phyloP scores from a whole-genome alignment of 2,113 vertebrate genomes.

The Oncorhynchus nerka region DNA sequence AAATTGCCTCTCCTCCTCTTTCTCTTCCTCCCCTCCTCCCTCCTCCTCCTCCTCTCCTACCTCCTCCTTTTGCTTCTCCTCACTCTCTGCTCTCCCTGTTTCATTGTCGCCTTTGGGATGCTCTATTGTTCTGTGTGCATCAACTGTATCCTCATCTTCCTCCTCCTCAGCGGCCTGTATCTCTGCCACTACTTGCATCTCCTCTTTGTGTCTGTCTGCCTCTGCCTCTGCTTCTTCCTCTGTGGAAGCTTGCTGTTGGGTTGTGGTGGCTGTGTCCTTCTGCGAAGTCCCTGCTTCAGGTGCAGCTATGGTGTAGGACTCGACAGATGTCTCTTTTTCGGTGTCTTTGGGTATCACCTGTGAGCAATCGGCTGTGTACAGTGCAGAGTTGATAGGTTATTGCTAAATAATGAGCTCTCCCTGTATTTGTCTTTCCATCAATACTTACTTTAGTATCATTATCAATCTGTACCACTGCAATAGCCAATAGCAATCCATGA shows the following conservation, averaged over 20 bases:
- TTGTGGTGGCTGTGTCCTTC: slow-evolving; percentile 21
- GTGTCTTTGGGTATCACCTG: background rate
- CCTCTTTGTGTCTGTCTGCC: slow-evolving; percentile 39
- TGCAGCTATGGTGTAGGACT: background rate
- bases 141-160: slow-evolving; percentile 65
- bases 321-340: background rate
- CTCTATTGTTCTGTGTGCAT: slow-evolving; percentile 37
- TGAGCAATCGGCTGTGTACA: slow-evolving; percentile 28
- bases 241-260: slow-evolving; percentile 10
- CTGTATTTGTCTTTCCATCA: background rate
- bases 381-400: background rate
- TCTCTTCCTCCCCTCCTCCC: background rate
- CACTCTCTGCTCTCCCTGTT: slow-evolving; percentile 17
- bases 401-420: background rate
- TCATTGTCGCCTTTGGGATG: slow-evolving; percentile 24
- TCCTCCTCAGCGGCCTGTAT: slow-evolving; percentile 45
- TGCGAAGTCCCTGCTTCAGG: slow-evolving; percentile 11
- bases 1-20: slow-evolving; percentile 45
- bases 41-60: slow-evolving; percentile 24
- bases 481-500: background rate
- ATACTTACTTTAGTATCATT: too few species aligned
- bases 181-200: slow-evolving; percentile 46
- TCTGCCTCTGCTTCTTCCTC: slow-evolving; percentile 32
- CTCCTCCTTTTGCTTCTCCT: slow-evolving; percentile 44
- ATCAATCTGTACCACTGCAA: too few species aligned